Evolutionary conservation across 2,113 vertebrate species (phyloP), one percentile per base, ranked within the genome.

Genomic region (Heptranchias perlo): DNA sequence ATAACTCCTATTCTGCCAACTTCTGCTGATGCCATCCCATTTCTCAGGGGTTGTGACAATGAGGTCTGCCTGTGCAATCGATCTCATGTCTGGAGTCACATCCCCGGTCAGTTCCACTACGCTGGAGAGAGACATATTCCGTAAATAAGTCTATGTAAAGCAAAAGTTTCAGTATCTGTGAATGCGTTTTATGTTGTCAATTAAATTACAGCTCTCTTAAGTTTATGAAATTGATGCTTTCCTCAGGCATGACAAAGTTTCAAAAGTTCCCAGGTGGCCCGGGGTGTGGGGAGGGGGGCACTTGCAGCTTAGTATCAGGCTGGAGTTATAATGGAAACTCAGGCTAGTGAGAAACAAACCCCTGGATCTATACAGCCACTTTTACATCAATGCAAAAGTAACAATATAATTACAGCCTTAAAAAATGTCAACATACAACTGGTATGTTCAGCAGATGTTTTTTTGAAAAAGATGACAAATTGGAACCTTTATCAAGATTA

Each of bases 1-100:
- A 39, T 99, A 99, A 97, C 98, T 99, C 96, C 99, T 98, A 96
- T 99, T 99, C 96, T 99, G 99, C 99, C 99, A 99, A 97, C 99
- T 99, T 96, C 99, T 98, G 97, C 99, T 99, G 96, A 99, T 97
- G 82, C 99, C 99, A 96, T 99, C 99, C 99, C 99, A 99, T 96
- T 99, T 99, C 97, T 99, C 99, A 0, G 99, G 99, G 0, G 99
- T 99, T 96, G 99, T 99, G 96, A 99, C 99, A 3, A 99, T 99
- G 96, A 99, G 98, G 97, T 99, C 99, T 47, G 99, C 99, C 97
- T 99, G 97, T 0, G 98, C 98, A 96, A 99, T 99, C 39, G 99
- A 98, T 96, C 98, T 98, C 98, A 99, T 98, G 97, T 99, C 99
- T 64, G 99, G 99, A 96, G 99, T 99, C 96, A 99, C 99, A 96